Base-by-base conservation (phyloP, 2,888 invertebrate genomes). In the Dermolepida albohirtum region DNA sequence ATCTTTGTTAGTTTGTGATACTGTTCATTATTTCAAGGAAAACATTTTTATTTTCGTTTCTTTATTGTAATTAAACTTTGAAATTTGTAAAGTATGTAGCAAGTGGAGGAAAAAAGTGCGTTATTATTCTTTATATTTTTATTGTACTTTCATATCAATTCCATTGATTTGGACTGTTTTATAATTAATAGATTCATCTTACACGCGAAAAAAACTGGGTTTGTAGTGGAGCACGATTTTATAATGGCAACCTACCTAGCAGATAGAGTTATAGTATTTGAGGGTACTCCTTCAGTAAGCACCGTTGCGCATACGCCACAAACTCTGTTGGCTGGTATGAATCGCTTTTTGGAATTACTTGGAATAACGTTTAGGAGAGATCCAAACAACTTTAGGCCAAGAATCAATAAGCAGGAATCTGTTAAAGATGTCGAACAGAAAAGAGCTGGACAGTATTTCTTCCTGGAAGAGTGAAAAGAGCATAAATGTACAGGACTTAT, bases 181-280 rank as follows among this genome's bases (percentile, higher is more conserved):
- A 11, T 39, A 43, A 57, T 43, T 80, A 82, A 22, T 82, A 91
- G 91, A 78, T 99, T 98, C 82, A 98, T 99, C 82, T 88, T 99
- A 49, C 99, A 99, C 80, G 97, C 99, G 0, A 99, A 99, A 86
- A 97, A 98, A 83, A 99, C 99, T 6, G 99, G 98, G 10, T 99
- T 99, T 83, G 94, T 99, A 12, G 99, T 99, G 1, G 99, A 99
- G 90, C 99, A 99, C 91, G 98, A 99, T 86, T 99, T 99, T 84
- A 99, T 99, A 74, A 99, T 99, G 99, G 98, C 98, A 12, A 99
- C 99, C 0, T 99, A 99, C 84, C 87, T 97, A 71, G 97, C 98
- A 0, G 99, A 99, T 83, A 90, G 98, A 49, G 99, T 99, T 2
- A 97, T 99, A 74, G 98, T 99, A 55, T 98, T 99, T 82, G 98